Conservation (phyloP, 30 jellyfish, hydroid and myxozoan species). For the Aurelia aurita region DNA sequence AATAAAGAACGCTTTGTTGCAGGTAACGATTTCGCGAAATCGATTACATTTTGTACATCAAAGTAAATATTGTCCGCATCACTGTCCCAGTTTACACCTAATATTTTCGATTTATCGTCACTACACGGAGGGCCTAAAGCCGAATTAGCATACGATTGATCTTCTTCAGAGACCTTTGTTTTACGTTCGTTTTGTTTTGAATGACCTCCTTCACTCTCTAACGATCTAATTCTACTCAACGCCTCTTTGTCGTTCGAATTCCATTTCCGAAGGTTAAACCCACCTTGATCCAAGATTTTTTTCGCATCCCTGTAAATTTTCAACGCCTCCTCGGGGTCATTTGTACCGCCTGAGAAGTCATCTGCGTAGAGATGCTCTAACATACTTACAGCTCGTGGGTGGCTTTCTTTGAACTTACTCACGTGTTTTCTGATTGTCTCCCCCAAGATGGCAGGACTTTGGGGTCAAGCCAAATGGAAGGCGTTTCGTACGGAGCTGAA, state of each 20-base stretch:
- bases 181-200: not conserved
- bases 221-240: not conserved
- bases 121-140: conserved; percentile 1
- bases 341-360: not conserved
- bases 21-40: conserved; percentile 18
- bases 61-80: conserved; percentile 11
- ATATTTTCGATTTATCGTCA: not conserved
- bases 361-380: conserved; percentile 29
- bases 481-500: conserved; percentile 23
- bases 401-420: not conserved
- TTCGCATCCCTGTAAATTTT: conserved; percentile 28
- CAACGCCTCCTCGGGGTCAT: not conserved
- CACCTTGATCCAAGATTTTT: conserved; percentile 11
- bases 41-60: not conserved
- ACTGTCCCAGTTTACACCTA: conserved; percentile 31
- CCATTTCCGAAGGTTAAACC: conserved; percentile 39
- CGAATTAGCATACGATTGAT: conserved; percentile 1
- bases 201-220: not conserved
- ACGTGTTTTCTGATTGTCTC: conserved; percentile 49
- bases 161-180: not conserved
- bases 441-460: conserved; percentile 32
- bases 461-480: conserved; percentile 42
- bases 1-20: conserved; percentile 27
- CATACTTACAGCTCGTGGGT: conserved; percentile 27
- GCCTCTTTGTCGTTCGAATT: conserved; percentile 11